These are phyloP conservation scores for Muricea muricata DNA, from an alignment of 92 coral and sea anemone species.

Conservation along the genomic window DNA sequence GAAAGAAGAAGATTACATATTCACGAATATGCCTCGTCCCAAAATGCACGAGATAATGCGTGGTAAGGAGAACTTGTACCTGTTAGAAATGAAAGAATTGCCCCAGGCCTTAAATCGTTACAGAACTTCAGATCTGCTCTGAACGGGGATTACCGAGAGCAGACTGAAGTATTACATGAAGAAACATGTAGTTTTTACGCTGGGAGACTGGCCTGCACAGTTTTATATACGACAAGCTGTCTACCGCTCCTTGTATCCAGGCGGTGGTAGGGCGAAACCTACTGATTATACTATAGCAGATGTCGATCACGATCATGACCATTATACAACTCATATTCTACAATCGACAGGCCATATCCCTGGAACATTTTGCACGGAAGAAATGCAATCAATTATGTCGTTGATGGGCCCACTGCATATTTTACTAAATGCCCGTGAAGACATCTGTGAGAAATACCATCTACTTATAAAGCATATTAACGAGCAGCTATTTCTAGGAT, in stretches of 20 bases:
- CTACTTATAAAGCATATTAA: slow-evolving; percentile 41
- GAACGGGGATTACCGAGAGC: neutral
- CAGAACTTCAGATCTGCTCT: neutral
- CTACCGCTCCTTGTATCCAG: neutral
- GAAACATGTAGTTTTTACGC: slow-evolving; percentile 28
- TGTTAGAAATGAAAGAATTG: neutral
- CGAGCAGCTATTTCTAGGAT: slow-evolving; percentile 42
- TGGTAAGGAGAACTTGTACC: neutral
- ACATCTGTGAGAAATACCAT: slow-evolving; percentile 33
- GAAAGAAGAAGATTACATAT: neutral
- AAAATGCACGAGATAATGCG: neutral
- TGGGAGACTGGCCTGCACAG: slow-evolving; percentile 65
- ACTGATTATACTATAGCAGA: neutral
- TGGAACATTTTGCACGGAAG: neutral
- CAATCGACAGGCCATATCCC: no score
- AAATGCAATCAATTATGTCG: no score
- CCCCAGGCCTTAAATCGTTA: neutral
- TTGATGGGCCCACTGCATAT: slow-evolving; percentile 44
- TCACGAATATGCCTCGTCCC: neutral
- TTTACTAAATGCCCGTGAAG: slow-evolving; percentile 55
- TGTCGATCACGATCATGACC: neutral
- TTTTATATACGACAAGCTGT: slow-evolving; percentile 50
- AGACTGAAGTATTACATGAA: slow-evolving; percentile 20
- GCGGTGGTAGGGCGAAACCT: no score
- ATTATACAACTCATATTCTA: neutral